phyloP scores from a whole-genome alignment of 2,113 vertebrate genomes.

The Saimiri boliviensis region DNA sequence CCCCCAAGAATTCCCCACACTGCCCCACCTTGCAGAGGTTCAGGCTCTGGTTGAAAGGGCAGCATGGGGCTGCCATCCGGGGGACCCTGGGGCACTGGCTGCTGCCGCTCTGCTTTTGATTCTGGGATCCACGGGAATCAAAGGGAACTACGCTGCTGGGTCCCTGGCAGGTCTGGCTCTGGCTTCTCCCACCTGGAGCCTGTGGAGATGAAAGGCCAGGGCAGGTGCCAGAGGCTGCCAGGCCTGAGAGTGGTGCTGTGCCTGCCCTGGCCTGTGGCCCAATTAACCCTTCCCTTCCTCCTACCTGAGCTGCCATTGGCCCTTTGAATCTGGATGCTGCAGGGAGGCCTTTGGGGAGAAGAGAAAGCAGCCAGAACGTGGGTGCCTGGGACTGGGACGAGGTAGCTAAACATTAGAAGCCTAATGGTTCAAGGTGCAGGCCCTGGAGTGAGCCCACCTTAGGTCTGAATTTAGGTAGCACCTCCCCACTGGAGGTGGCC shows the following conservation, averaged over 20 bases:
- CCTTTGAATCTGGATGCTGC: neutral
- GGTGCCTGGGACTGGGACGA: neutral
- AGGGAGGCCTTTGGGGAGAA: neutral
- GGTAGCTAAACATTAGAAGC: neutral
- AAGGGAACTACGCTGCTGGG: slow-evolving; percentile 9
- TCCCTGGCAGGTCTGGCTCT: neutral
- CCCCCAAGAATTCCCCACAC: neutral
- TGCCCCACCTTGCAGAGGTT: neutral
- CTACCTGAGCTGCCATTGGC: neutral
- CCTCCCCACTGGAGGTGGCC: neutral
- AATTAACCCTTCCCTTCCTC: neutral
- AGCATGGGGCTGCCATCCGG: neutral
- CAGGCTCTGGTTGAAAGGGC: neutral
- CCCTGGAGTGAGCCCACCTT: neutral
- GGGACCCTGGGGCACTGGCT: neutral
- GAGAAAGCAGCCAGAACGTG: neutral
- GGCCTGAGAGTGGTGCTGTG: neutral
- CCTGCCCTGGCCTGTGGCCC: neutral
- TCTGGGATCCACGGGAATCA: slow-evolving; percentile 47
- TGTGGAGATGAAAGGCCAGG: slow-evolving; percentile 38
- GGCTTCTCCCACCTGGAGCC: slow-evolving; percentile 17
- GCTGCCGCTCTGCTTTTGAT: slow-evolving; percentile 44
- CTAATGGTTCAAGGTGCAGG: neutral
- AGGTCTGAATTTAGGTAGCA: neutral
- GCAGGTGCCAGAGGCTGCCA: slow-evolving; percentile 38